Percentiles rank a stretch among this genome's conserved stretches.
These are phyloP conservation scores for Meles meles DNA, from an alignment of 2,113 vertebrate species.

Conservation along the genomic window DNA sequence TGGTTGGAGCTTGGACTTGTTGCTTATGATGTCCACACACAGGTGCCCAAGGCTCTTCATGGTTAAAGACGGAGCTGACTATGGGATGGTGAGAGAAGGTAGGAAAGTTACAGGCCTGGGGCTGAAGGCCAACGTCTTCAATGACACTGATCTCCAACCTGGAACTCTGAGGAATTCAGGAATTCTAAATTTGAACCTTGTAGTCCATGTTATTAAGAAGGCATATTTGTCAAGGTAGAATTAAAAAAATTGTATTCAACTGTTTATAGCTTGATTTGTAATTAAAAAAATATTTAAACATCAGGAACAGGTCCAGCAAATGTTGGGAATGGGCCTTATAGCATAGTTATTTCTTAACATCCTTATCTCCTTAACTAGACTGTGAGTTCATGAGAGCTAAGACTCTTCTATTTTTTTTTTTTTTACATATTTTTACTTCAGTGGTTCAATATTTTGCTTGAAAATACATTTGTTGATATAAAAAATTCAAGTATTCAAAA, in stretches of 20 bases:
- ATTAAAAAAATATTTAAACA: not conserved
- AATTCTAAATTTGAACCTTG: not conserved
- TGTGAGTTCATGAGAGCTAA: not conserved
- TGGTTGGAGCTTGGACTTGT: not conserved
- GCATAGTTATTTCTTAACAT: not conserved
- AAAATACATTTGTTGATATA: not conserved
- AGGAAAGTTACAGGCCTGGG: not conserved
- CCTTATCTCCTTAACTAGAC: not conserved
- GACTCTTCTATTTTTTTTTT: not conserved
- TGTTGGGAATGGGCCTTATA: not conserved
- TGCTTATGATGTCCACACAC: not conserved
- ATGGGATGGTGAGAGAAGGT: not conserved
- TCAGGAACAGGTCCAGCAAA: not conserved
- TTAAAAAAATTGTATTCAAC: slow-evolving; percentile 6
- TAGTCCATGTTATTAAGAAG: not conserved
- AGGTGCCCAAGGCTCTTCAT: not conserved
- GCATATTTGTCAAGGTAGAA: slow-evolving; percentile 29
- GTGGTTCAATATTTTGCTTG: not conserved
- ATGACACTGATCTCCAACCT: not conserved
- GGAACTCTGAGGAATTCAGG: not conserved
- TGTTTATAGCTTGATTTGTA: not conserved
- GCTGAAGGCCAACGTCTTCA: not conserved
- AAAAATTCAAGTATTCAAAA: not conserved
- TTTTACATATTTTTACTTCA: not conserved
- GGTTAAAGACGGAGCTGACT: not conserved